Percentiles rank a stretch among this genome's conserved stretches.
These are phyloP conservation scores for Monochamus saltuarius DNA, from an alignment of 1,140 invertebrate genomes.

Conservation along the genomic window DNA sequence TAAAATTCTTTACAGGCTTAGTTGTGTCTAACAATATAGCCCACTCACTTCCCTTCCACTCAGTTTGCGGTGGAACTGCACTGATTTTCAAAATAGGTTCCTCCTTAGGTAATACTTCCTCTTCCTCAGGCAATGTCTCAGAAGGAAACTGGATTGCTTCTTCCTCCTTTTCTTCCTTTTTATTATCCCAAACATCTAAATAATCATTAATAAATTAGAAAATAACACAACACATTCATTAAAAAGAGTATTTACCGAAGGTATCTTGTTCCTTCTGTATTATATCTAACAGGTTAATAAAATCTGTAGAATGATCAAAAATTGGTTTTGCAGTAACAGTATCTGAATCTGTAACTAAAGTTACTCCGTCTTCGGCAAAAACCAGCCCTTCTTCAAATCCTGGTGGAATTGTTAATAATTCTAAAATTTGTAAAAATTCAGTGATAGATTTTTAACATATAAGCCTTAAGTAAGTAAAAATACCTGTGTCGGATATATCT, in stretches of 20 bases:
- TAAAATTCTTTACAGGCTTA: slow-evolving; percentile 78
- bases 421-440: slow-evolving; percentile 42
- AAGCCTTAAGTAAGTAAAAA: too few species aligned
- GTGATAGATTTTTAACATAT: too few species aligned
- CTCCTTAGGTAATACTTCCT: slow-evolving; percentile 36
- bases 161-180: neutral
- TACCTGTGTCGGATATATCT: slow-evolving; percentile 1
- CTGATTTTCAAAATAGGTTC: slow-evolving; percentile 39
- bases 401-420: slow-evolving; percentile 64
- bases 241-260: slow-evolving; percentile 26
- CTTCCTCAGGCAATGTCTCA: slow-evolving; percentile 17
- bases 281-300: slow-evolving; percentile 48
- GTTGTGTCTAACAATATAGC: slow-evolving; percentile 83
- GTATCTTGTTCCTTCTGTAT: slow-evolving; percentile 42
- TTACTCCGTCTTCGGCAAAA: slow-evolving; percentile 57
- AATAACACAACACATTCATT: neutral
- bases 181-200: neutral
- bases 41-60: slow-evolving; percentile 67
- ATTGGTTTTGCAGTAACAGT: slow-evolving; percentile 7
- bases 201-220: neutral
- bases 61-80: slow-evolving; percentile 18
- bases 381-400: slow-evolving; percentile 63
- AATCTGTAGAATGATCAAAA: slow-evolving; percentile 21
- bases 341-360: slow-evolving; percentile 34
- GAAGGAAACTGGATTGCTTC: neutral